Evolutionary conservation across 2,888 invertebrate species (phyloP).

Genomic region (Dicyrtoma fusca): DNA sequence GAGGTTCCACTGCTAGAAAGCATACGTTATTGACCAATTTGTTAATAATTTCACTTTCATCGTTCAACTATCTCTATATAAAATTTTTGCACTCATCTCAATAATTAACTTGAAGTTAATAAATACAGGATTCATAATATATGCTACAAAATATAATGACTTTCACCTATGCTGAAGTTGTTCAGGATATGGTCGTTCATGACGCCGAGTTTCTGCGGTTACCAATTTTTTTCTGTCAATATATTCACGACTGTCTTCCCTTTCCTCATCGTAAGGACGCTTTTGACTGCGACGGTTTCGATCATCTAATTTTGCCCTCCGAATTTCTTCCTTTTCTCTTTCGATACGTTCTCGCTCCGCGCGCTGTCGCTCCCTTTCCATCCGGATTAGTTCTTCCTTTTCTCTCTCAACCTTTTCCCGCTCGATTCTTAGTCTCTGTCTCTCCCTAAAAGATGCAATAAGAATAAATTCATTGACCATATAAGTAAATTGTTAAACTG

Average conservation of each 20-base stretch:
- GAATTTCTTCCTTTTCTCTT: constrained; percentile 78
- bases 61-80: too few species aligned
- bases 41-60: too few species aligned
- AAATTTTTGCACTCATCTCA: too few species aligned
- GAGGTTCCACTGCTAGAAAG: constrained; percentile 3
- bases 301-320: constrained; percentile 62
- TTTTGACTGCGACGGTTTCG: constrained; percentile 42
- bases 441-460: constrained; percentile 69
- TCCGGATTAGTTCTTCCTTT: constrained; percentile 78
- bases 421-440: constrained; percentile 79
- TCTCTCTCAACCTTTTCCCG: constrained; percentile 86
- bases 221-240: constrained; percentile 15
- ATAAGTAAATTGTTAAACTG: too few species aligned
- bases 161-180: not conserved
- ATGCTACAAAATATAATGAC: not conserved
- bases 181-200: constrained; percentile 37
- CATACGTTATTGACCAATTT: too few species aligned
- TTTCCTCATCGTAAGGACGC: constrained; percentile 37
- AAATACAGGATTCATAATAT: not conserved
- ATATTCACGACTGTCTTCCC: constrained; percentile 23
- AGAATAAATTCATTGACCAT: too few species aligned
- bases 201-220: constrained; percentile 15
- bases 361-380: constrained; percentile 83
- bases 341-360: constrained; percentile 64
- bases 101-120: too few species aligned